Percentiles rank a stretch among this genome's conserved stretches.
Evolutionary conservation across 2,113 vertebrate genomes (phyloP).

Genomic region (Aramus guarauna): DNA sequence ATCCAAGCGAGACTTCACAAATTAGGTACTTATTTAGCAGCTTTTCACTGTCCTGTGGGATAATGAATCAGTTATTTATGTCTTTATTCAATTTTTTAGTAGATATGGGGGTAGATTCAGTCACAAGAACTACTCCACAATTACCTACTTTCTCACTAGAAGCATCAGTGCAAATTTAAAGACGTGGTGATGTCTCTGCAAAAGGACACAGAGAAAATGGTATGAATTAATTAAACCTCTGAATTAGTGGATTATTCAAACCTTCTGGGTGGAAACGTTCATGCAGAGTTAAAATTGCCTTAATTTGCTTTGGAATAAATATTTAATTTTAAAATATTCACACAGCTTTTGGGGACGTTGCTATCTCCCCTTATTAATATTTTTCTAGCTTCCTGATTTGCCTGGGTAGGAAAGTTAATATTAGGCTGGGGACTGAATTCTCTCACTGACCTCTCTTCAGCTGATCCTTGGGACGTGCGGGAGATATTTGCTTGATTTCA

Average conservation of each 20-base stretch:
- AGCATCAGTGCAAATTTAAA: neutral
- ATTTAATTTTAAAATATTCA: neutral
- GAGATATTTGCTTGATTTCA: neutral
- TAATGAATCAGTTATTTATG: neutral
- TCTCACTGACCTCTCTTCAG: neutral
- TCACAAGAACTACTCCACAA: neutral
- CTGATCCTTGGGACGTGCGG: neutral
- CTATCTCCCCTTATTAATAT: neutral
- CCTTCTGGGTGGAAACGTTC: neutral
- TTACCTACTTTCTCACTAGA: neutral
- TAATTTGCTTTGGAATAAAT: conserved; percentile 3
- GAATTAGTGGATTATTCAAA: neutral
- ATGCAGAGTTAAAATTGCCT: neutral
- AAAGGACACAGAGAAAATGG: neutral
- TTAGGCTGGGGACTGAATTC: neutral
- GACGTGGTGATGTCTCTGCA: neutral
- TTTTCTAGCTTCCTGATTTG: neutral
- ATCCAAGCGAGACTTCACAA: neutral
- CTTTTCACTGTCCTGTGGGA: neutral
- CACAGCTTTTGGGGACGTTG: neutral
- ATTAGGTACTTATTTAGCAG: neutral
- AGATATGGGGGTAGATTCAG: neutral
- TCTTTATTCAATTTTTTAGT: neutral
- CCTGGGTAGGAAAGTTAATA: neutral
- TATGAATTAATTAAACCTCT: neutral